Percentiles rank a stretch among this genome's conserved stretches.
phyloP scores from a whole-genome alignment of 2,888 invertebrate species.

The Megastigmus dorsalis region DNA sequence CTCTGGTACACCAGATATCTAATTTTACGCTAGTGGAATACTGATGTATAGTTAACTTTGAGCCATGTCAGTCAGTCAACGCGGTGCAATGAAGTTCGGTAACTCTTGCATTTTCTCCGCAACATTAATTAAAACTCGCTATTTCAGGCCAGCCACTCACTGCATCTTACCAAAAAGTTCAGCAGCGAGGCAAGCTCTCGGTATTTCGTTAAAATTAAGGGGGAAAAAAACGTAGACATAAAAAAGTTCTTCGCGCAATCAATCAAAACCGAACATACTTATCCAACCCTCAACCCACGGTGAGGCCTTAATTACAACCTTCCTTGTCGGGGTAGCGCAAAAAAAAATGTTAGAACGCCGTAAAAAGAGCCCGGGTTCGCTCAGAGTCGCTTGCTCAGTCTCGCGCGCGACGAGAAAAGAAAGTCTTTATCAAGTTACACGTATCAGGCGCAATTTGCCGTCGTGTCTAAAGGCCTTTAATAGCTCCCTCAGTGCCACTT shows the following conservation, averaged over 20 bases:
- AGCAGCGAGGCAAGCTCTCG: not conserved
- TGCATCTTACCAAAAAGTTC: not conserved
- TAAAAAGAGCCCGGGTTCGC: constrained; percentile 9
- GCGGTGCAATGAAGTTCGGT: not conserved
- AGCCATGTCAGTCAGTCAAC: not conserved
- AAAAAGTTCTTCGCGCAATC: constrained; percentile 6
- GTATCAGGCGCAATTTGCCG: constrained; percentile 51
- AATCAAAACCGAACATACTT: constrained; percentile 12
- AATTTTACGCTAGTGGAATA: not conserved
- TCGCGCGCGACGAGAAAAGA: constrained; percentile 12
- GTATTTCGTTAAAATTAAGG: not conserved
- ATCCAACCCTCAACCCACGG: not conserved
- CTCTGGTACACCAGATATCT: not conserved
- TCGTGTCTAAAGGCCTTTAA: constrained; percentile 51
- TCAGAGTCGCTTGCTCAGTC: too few species aligned
- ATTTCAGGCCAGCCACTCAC: not conserved
- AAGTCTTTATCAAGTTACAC: constrained; percentile 52
- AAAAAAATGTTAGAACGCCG: constrained; percentile 22
- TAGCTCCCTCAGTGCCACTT: constrained; percentile 49
- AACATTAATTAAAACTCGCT: constrained; percentile 21
- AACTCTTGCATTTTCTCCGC: not conserved
- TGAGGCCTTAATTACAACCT: constrained; percentile 31
- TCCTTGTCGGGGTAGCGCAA: not conserved
- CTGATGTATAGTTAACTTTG: not conserved
- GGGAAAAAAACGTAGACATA: not conserved